A percentile compares a stretch with the other conserved stretches of the same genome.
phyloP scores from a whole-genome alignment of 1,140 invertebrate genomes.

The Drosophila obscura region DNA sequence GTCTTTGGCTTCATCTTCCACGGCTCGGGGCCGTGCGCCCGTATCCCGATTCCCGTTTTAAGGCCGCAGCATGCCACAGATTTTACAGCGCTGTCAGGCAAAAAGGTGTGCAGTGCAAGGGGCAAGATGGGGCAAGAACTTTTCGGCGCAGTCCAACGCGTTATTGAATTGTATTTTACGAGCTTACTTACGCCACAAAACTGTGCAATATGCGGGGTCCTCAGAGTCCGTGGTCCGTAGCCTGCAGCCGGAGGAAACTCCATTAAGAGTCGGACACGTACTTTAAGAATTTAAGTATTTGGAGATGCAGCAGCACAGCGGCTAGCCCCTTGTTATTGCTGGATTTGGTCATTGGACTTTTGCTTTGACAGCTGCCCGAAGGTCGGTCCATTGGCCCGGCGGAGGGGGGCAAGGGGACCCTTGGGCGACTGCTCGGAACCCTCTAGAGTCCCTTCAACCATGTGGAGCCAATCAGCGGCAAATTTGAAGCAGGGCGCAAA shows the following conservation, averaged over 20 bases:
- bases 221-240: not conserved
- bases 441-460: slow-evolving; percentile 7
- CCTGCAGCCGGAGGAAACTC: not conserved
- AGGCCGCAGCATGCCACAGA: slow-evolving; percentile 60
- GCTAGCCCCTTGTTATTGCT: slow-evolving; percentile 22
- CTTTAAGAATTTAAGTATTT: slow-evolving; percentile 67
- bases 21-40: not conserved
- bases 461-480: slow-evolving; percentile 77
- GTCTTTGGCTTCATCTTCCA: not conserved
- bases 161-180: slow-evolving; percentile 82
- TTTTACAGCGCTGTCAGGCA: slow-evolving; percentile 72
- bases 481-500: slow-evolving; percentile 78
- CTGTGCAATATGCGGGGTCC: slow-evolving; percentile 58
- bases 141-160: slow-evolving; percentile 44
- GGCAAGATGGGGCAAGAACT: slow-evolving; percentile 24
- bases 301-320: not conserved
- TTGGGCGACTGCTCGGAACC: slow-evolving; percentile 26
- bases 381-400: slow-evolving; percentile 17
- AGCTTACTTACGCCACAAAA: slow-evolving; percentile 66
- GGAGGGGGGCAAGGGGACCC: not conserved
- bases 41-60: slow-evolving; percentile 36
- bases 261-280: slow-evolving; percentile 35
- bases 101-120: slow-evolving; percentile 31
- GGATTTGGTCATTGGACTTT: slow-evolving; percentile 24
- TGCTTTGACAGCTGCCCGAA: slow-evolving; percentile 73